A percentile compares a stretch with the other conserved stretches of the same genome.
Conservation (phyloP, 2,888 invertebrate species). For the Epicampocera succincta region DNA sequence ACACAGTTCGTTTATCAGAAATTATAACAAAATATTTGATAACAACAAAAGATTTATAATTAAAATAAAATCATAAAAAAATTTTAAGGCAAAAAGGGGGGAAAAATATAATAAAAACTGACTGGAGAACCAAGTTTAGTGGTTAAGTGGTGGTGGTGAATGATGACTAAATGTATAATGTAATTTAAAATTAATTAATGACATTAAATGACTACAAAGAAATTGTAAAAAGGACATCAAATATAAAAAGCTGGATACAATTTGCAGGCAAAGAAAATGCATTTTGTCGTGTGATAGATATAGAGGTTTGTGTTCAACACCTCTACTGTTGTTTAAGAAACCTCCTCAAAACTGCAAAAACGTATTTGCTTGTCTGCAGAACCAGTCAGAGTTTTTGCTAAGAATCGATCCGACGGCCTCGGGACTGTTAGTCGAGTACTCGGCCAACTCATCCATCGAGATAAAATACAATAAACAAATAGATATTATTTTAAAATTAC, state of each 20-base stretch:
- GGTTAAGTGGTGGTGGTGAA: conserved; percentile 27
- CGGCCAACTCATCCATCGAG: too few relatives aligned
- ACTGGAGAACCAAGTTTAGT: background rate
- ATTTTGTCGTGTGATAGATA: too few relatives aligned
- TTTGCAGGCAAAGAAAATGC: too few relatives aligned
- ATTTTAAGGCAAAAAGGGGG: background rate
- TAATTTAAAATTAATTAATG: conserved; percentile 7
- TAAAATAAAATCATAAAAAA: conserved; percentile 20
- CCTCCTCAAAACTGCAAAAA: too few relatives aligned
- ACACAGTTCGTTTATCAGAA: background rate
- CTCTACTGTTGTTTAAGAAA: too few relatives aligned
- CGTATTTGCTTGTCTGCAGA: too few relatives aligned
- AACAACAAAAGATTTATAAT: conserved; percentile 30
- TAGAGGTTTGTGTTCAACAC: too few relatives aligned
- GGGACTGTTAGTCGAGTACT: too few relatives aligned
- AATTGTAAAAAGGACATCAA: background rate
- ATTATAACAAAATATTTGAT: conserved; percentile 2
- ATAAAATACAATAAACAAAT: too few relatives aligned
- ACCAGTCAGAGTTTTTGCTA: too few relatives aligned
- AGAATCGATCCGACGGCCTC: too few relatives aligned
- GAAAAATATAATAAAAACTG: background rate
- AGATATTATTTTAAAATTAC: too few relatives aligned
- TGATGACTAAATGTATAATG: background rate
- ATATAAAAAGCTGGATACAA: background rate
- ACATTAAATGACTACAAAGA: background rate